Evolutionary conservation across 2,888 invertebrate genomes (phyloP).

Genomic region (Arrhopalites spinosus): DNA sequence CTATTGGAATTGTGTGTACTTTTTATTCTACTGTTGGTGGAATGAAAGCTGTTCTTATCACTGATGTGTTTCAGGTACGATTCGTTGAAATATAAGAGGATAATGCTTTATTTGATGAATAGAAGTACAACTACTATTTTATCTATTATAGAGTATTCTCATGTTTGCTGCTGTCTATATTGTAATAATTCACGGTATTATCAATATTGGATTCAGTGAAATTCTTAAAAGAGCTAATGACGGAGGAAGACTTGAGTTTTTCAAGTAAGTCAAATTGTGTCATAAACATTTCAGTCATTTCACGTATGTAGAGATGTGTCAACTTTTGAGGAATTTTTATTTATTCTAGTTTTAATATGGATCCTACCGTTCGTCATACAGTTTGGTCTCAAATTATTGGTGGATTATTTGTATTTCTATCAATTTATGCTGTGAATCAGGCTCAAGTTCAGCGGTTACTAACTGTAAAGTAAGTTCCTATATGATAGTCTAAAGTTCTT

Average conservation of each 20-base stretch:
- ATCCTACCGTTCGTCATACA: conserved; percentile 81
- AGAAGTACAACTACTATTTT: conserved; percentile 25
- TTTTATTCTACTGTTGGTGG: conserved; percentile 87
- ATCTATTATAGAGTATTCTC: conserved; percentile 66
- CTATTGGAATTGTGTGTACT: conserved; percentile 77
- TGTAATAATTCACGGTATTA: conserved; percentile 74
- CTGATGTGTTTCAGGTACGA: conserved; percentile 72
- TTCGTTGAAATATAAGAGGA: too few relatives aligned
- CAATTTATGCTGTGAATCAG: conserved; percentile 86
- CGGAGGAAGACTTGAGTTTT: conserved; percentile 70
- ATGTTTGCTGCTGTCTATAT: conserved; percentile 85
- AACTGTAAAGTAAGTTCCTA: conserved; percentile 59
- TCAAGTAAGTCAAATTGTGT: conserved; percentile 57
- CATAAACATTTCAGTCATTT: neutral
- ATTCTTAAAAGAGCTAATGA: conserved; percentile 74
- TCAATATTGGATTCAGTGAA: conserved; percentile 69
- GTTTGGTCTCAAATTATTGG: conserved; percentile 82
- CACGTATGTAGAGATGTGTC: neutral
- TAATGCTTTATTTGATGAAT: too few relatives aligned
- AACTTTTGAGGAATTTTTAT: conserved; percentile 10
- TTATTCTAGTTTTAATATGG: conserved; percentile 69
- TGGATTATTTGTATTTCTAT: conserved; percentile 78
- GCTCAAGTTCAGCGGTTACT: conserved; percentile 69
- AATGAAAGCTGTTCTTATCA: conserved; percentile 87
- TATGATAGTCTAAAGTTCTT: neutral